These are phyloP conservation scores for Andrena bicolor DNA, from an alignment of 2,888 invertebrate species.

Conservation along the genomic window DNA sequence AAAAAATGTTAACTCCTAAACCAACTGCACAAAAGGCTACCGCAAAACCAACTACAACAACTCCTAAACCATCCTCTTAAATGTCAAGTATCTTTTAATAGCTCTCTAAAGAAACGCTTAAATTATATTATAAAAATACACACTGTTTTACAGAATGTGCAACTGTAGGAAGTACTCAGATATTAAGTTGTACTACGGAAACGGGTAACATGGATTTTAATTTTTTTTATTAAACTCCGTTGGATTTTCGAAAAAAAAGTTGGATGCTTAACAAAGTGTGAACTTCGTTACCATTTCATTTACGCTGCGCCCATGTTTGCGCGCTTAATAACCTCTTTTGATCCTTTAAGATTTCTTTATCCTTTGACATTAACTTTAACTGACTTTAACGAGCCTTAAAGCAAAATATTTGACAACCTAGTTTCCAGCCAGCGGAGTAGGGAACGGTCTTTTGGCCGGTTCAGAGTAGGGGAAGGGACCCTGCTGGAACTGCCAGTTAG, in stretches of 20 bases:
- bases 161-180: conserved; percentile 45
- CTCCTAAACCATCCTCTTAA: conserved; percentile 43
- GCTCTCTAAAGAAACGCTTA: neutral
- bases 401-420: too few species aligned
- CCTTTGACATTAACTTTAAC: conserved; percentile 57
- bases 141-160: neutral
- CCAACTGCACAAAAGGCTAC: conserved; percentile 45
- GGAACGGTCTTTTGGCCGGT: too few species aligned
- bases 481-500: too few species aligned
- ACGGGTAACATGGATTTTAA: conserved; percentile 72
- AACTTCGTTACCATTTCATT: conserved; percentile 86
- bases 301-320: conserved; percentile 85
- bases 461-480: too few species aligned
- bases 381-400: too few species aligned
- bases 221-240: conserved; percentile 67
- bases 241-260: conserved; percentile 80
- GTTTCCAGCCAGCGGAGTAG: too few species aligned
- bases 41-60: conserved; percentile 45
- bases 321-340: conserved; percentile 84
- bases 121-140: conserved; percentile 25
- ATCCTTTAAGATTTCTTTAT: conserved; percentile 80
- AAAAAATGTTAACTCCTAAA: conserved; percentile 50
- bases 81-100: neutral
- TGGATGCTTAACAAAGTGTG: conserved; percentile 85
- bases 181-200: conserved; percentile 63